Evolutionary conservation across 2,113 vertebrate genomes (phyloP).

Genomic region (Patagioenas fasciata): DNA sequence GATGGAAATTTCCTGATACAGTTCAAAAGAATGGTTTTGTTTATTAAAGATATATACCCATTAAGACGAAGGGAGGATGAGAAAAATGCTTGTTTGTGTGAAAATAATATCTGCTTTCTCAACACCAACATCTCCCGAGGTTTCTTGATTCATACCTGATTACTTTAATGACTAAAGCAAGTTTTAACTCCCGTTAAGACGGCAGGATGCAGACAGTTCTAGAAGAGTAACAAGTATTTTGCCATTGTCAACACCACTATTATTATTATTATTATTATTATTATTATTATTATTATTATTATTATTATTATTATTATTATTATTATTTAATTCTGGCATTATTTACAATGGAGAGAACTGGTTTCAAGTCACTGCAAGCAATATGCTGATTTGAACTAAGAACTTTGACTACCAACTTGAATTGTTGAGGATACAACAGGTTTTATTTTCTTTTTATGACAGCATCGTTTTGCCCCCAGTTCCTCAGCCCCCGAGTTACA

Average conservation of each 20-base stretch:
- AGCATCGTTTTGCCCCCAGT: background rate
- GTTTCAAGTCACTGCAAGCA: background rate
- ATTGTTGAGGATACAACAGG: background rate
- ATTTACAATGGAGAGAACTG: background rate
- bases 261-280: background rate
- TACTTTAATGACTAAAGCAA: constrained; percentile 33
- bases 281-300: background rate
- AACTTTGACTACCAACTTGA: background rate
- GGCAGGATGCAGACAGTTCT: background rate
- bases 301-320: background rate
- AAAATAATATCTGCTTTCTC: constrained; percentile 44
- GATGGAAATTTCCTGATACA: constrained; percentile 23
- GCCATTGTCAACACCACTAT: background rate
- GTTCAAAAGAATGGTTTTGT: constrained; percentile 42
- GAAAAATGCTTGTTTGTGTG: constrained; percentile 42
- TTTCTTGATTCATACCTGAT: constrained; percentile 39
- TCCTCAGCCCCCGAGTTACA: background rate
- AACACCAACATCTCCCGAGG: constrained; percentile 25
- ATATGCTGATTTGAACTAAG: background rate
- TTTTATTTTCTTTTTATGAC: background rate
- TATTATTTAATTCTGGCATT: background rate
- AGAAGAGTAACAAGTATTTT: background rate
- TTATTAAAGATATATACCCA: constrained; percentile 39
- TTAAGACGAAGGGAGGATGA: constrained; percentile 15
- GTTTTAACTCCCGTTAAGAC: background rate